Conservation (phyloP, 2,888 invertebrate species). For the Thera obeliscata region DNA sequence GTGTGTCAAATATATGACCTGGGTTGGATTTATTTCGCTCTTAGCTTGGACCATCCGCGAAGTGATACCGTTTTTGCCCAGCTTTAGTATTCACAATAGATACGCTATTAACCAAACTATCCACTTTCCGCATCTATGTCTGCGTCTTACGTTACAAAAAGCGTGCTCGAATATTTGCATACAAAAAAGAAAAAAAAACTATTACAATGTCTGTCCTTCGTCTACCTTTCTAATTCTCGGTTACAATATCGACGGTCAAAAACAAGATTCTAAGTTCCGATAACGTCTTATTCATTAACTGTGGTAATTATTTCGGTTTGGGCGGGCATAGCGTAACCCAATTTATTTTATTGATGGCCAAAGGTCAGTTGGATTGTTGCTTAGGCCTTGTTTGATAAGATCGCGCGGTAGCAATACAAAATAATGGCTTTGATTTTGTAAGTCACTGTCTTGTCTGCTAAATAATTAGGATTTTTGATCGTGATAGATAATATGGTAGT, state of each 20-base stretch:
- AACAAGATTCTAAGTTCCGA: slow-evolving; percentile 53
- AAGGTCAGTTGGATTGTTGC: slow-evolving; percentile 44
- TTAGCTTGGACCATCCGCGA: slow-evolving; percentile 52
- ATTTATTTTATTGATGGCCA: slow-evolving; percentile 45
- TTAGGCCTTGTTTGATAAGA: slow-evolving; percentile 42
- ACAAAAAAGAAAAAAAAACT: slow-evolving; percentile 26
- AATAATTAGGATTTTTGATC: slow-evolving; percentile 17
- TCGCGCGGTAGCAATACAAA: slow-evolving; percentile 38
- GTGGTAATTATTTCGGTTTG: slow-evolving; percentile 54
- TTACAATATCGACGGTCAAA: slow-evolving; percentile 50
- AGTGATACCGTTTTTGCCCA: slow-evolving; percentile 72
- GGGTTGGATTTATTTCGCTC: slow-evolving; percentile 5
- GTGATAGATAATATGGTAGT: not conserved
- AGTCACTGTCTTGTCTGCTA: slow-evolving; percentile 11
- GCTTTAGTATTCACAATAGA: slow-evolving; percentile 66
- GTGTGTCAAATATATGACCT: not conserved
- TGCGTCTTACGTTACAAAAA: slow-evolving; percentile 47
- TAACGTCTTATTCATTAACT: slow-evolving; percentile 58
- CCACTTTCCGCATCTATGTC: slow-evolving; percentile 62
- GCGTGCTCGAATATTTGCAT: slow-evolving; percentile 44
- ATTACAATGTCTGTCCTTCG: slow-evolving; percentile 53
- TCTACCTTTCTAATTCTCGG: slow-evolving; percentile 59
- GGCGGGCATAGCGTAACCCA: slow-evolving; percentile 42
- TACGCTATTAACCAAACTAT: slow-evolving; percentile 56
- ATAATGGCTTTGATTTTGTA: slow-evolving; percentile 32